These are phyloP conservation scores for Petrocephalus zakoni DNA, from an alignment of 2,113 vertebrate species.

Conservation along the genomic window DNA sequence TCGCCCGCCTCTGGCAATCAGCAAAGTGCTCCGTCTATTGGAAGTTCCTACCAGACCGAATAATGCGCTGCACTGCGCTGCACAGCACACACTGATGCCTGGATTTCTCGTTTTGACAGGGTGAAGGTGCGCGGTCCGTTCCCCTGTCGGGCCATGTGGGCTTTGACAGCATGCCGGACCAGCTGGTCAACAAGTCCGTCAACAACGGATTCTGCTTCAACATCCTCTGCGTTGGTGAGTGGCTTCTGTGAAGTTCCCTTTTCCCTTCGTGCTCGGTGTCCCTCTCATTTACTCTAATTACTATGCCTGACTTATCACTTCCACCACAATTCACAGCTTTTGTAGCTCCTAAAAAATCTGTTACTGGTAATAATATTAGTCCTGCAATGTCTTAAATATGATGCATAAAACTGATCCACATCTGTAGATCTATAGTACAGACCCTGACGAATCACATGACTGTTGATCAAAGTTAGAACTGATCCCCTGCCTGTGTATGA, in stretches of 20 bases:
- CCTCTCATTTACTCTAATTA: background rate
- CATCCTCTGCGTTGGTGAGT: slow-evolving; percentile 99
- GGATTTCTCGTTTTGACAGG: slow-evolving; percentile 53
- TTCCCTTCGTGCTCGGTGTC: background rate
- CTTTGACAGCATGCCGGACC: slow-evolving; percentile 99
- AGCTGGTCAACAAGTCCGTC: slow-evolving; percentile 98
- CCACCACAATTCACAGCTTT: background rate
- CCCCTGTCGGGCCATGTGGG: slow-evolving; percentile 93
- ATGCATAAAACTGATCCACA: background rate
- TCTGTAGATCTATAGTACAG: background rate
- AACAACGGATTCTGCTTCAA: slow-evolving; percentile 98
- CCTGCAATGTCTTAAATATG: background rate
- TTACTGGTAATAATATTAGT: background rate
- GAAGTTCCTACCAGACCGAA: background rate
- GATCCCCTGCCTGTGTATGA: background rate
- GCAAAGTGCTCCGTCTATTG: background rate
- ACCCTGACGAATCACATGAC: background rate
- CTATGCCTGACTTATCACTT: background rate
- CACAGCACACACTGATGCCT: background rate
- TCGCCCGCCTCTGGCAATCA: background rate
- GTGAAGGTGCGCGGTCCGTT: slow-evolving; percentile 84
- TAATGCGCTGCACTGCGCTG: background rate
- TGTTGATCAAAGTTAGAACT: background rate
- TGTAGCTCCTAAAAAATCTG: background rate
- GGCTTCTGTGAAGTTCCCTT: background rate